These are phyloP conservation scores for Trichonephila inaurata DNA, from an alignment of 1,140 invertebrate genomes.

Conservation along the genomic window DNA sequence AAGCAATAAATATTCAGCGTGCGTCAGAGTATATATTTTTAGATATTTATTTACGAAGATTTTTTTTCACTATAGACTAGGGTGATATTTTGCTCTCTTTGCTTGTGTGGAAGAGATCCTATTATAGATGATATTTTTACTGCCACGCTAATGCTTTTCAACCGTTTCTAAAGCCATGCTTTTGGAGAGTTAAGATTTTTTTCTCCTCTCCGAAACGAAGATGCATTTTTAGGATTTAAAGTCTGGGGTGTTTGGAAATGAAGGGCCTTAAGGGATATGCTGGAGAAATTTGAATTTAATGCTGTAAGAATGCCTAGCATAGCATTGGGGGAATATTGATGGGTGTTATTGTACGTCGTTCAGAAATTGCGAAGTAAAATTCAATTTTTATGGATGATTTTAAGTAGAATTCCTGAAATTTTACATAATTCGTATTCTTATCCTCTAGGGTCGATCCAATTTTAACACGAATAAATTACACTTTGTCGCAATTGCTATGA, in stretches of 20 bases:
- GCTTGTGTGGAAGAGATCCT: slow-evolving; percentile 48
- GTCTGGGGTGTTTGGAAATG: slow-evolving; percentile 13
- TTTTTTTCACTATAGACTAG: slow-evolving; percentile 11
- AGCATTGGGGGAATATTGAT: neutral
- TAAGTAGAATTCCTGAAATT: no score
- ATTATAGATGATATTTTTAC: slow-evolving; percentile 75
- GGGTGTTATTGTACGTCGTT: neutral
- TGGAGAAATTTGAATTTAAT: slow-evolving; percentile 27
- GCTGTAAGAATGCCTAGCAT: neutral
- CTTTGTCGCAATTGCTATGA: no score
- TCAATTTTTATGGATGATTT: neutral
- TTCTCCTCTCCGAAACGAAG: neutral
- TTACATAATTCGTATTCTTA: no score
- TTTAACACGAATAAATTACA: no score
- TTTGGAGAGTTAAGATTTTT: neutral
- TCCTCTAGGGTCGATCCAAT: no score
- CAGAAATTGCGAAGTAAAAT: neutral
- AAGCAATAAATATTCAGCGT: slow-evolving; percentile 72
- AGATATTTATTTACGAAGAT: slow-evolving; percentile 70
- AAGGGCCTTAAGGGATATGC: slow-evolving; percentile 3
- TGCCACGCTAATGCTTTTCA: slow-evolving; percentile 58
- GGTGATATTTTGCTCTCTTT: slow-evolving; percentile 67
- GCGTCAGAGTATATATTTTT: slow-evolving; percentile 73
- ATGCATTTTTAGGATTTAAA: slow-evolving; percentile 42
- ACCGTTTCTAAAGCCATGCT: slow-evolving; percentile 48